Evolutionary conservation across 2,113 vertebrate species (phyloP).

Genomic region (Mustelus asterias): DNA sequence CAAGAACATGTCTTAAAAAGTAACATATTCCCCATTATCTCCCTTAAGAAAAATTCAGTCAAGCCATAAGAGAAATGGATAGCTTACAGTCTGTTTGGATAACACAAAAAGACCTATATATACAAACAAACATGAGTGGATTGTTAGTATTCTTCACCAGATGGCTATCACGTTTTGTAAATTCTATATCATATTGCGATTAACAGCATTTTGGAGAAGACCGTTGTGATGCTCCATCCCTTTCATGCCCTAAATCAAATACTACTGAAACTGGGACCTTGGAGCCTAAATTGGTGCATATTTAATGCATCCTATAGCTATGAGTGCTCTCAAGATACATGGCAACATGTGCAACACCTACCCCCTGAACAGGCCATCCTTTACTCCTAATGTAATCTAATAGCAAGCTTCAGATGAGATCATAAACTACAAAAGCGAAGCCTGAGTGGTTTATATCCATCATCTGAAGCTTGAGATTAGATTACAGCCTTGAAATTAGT

Average conservation of each 20-base stretch:
- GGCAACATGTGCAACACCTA: background rate
- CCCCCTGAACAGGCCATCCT: background rate
- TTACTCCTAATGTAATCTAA: constrained; percentile 28
- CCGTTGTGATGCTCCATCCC: background rate
- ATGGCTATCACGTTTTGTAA: background rate
- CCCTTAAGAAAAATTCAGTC: background rate
- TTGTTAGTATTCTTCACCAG: background rate
- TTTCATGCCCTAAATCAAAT: background rate
- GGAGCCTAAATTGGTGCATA: background rate
- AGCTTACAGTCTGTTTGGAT: background rate
- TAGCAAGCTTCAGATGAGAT: constrained; percentile 26
- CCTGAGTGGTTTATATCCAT: constrained; percentile 13
- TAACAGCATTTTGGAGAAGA: background rate
- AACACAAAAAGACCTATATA: background rate
- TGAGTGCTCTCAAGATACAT: background rate
- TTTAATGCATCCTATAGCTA: constrained; percentile 2
- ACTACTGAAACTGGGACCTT: background rate
- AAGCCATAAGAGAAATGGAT: background rate
- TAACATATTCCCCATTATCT: background rate
- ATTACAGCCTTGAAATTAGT: constrained; percentile 13
- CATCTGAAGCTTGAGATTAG: constrained; percentile 24
- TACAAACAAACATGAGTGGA: background rate
- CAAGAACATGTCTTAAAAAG: background rate
- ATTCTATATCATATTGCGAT: background rate
- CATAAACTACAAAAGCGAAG: constrained; percentile 24